Percentiles rank a stretch among this genome's conserved stretches.
Evolutionary conservation across 2,113 vertebrate species (phyloP).

Genomic region (Agapornis roseicollis): DNA sequence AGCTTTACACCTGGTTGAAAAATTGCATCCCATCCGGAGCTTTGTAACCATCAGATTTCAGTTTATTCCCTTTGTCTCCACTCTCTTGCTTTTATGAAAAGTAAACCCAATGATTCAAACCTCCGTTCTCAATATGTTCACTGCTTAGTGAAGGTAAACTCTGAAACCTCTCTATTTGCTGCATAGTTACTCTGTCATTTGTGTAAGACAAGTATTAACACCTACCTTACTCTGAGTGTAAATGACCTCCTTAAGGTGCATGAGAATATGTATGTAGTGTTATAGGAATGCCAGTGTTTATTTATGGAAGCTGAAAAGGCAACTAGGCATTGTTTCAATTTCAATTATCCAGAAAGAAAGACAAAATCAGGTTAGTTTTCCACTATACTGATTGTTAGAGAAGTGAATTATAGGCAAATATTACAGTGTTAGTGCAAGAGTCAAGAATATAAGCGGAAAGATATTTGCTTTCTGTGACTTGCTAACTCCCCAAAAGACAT

Average conservation of each 20-base stretch:
- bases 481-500: not conserved
- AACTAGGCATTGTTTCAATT: not conserved
- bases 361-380: fast-evolving
- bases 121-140: not conserved
- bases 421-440: not conserved
- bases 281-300: not conserved
- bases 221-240: not conserved
- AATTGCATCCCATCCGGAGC: not conserved
- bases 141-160: not conserved
- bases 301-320: not conserved
- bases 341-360: not conserved
- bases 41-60: not conserved
- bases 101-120: not conserved
- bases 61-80: not conserved
- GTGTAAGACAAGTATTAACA: not conserved
- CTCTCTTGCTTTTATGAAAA: not conserved
- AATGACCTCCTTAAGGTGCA: not conserved
- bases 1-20: not conserved
- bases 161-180: not conserved
- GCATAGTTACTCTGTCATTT: not conserved
- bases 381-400: not conserved
- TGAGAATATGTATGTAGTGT: not conserved
- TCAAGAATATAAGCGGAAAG: not conserved
- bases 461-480: not conserved
- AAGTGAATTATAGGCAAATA: not conserved